Conservation (phyloP, 2,113 vertebrate genomes). For the Scophthalmus maximus region DNA sequence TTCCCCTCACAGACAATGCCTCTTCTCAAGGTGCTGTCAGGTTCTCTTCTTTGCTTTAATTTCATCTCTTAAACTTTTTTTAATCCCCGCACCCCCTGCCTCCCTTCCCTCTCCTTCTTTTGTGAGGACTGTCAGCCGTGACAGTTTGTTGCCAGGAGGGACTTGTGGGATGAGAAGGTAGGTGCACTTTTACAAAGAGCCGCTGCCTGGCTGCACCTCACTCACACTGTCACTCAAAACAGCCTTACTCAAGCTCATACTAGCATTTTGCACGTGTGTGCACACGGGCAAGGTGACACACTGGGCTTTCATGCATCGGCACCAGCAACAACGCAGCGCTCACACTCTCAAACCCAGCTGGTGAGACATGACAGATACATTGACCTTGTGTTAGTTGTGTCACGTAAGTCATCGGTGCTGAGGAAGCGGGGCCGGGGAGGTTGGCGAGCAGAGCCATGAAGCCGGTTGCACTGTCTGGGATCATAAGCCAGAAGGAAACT, state of each 20-base stretch:
- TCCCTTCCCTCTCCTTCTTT: slow-evolving; percentile 77
- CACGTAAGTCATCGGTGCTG: slow-evolving; percentile 53
- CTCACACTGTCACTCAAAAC: slow-evolving; percentile 81
- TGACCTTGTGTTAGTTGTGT: slow-evolving; percentile 80
- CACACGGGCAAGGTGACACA: slow-evolving; percentile 60
- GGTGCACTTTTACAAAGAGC: slow-evolving; percentile 83
- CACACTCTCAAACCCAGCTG: slow-evolving; percentile 42
- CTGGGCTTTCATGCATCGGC: slow-evolving; percentile 55
- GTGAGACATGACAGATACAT: slow-evolving; percentile 71
- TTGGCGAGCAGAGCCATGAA: slow-evolving; percentile 37
- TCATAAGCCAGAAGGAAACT: slow-evolving; percentile 77
- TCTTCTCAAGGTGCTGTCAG: slow-evolving; percentile 85
- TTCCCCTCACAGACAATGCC: slow-evolving; percentile 84
- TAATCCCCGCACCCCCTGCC: slow-evolving; percentile 76
- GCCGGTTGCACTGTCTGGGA: slow-evolving; percentile 68
- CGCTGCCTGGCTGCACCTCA: slow-evolving; percentile 80
- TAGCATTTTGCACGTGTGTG: slow-evolving; percentile 14
- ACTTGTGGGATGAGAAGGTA: slow-evolving; percentile 81
- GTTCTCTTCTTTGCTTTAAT: slow-evolving; percentile 86
- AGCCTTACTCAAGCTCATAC: slow-evolving; percentile 37
- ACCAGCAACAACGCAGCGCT: slow-evolving; percentile 29
- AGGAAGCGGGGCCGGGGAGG: not conserved
- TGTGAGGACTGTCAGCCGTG: slow-evolving; percentile 83
- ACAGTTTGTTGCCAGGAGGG: slow-evolving; percentile 85
- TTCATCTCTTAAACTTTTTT: slow-evolving; percentile 83